phyloP scores from a whole-genome alignment of 2,797 vertebrate genomes.

The Dromococcyx pavoninus region DNA sequence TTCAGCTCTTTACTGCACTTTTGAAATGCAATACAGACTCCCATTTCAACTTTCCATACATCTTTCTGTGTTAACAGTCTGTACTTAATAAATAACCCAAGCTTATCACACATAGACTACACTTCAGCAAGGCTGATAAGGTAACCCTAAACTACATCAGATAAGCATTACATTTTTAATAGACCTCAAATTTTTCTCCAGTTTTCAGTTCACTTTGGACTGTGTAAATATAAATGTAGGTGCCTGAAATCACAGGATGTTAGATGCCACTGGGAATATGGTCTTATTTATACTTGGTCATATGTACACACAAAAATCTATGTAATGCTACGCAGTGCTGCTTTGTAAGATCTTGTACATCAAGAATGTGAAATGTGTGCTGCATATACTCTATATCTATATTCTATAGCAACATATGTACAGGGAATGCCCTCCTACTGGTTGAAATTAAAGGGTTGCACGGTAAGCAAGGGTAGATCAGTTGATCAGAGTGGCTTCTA shows the following conservation, averaged over 20 bases:
- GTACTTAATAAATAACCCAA: not conserved
- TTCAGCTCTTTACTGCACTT: not conserved
- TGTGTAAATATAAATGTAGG: not conserved
- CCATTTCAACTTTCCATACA: not conserved
- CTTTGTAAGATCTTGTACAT: not conserved
- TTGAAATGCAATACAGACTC: not conserved
- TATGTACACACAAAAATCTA: not conserved
- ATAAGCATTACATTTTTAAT: not conserved
- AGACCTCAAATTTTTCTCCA: not conserved
- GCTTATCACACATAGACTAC: not conserved
- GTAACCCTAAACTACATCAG: not conserved
- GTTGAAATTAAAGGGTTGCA: not conserved
- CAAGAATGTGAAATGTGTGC: not conserved
- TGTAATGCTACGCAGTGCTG: accelerated
- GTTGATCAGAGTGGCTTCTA: not conserved
- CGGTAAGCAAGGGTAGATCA: not conserved
- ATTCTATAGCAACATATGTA: not conserved
- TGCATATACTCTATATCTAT: not conserved
- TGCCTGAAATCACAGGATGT: not conserved
- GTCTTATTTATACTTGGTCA: not conserved
- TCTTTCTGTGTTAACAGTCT: not conserved
- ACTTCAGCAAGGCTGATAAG: not conserved
- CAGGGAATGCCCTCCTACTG: not conserved
- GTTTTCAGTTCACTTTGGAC: not conserved
- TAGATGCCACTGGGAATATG: not conserved